Percentiles rank a stretch among this genome's conserved stretches.
These are phyloP conservation scores for Amazona guildingii DNA, from an alignment of 2,113 vertebrate species.

Conservation along the genomic window DNA sequence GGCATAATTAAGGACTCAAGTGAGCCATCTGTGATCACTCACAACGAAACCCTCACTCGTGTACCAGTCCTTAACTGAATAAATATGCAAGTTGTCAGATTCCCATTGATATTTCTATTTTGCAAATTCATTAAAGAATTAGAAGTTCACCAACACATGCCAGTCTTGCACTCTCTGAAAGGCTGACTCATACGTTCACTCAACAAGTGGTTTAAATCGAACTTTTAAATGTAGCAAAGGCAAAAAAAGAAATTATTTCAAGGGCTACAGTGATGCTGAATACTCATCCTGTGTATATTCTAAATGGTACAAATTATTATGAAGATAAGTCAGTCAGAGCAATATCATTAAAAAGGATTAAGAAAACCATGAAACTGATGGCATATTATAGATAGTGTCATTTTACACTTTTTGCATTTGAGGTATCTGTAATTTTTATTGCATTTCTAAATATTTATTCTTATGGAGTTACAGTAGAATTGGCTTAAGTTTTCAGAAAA, in stretches of 20 bases:
- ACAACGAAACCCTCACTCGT: conserved; percentile 52
- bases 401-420: neutral
- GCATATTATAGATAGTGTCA: neutral
- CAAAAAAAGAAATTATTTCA: conserved; percentile 19
- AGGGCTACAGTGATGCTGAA: neutral
- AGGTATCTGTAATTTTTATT: neutral
- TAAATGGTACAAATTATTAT: neutral
- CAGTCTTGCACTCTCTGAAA: neutral
- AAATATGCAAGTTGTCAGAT: conserved; percentile 69
- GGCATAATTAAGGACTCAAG: conserved; percentile 47
- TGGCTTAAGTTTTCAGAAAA: neutral
- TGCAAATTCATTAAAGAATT: conserved; percentile 53
- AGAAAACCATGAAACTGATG: neutral
- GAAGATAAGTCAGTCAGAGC: neutral
- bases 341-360: neutral
- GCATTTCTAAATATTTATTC: neutral
- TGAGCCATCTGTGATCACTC: conserved; percentile 12
- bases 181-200: conserved; percentile 29
- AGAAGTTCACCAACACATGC: conserved; percentile 45
- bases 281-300: neutral
- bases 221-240: neutral
- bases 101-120: conserved; percentile 57
- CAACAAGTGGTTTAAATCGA: neutral
- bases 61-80: conserved; percentile 39
- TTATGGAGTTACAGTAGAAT: neutral